Base-by-base conservation (phyloP, 2,888 invertebrate species). In the Dascillus cervinus region DNA sequence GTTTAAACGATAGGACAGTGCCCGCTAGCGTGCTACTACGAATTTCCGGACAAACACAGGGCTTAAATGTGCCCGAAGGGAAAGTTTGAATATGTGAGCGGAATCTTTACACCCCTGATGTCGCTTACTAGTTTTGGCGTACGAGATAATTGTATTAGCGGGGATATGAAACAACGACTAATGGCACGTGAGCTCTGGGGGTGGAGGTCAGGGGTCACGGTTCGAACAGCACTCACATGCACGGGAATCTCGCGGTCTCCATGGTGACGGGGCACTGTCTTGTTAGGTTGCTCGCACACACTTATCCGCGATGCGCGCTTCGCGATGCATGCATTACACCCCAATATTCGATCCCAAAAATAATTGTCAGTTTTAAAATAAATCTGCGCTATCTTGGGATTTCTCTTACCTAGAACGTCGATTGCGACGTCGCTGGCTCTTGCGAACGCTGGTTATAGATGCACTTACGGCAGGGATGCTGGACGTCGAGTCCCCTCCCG, bases 401-500 rank as follows among this genome's bases (percentile, higher is more conserved):
- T 41, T 44, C 47, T 50, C 47, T 50, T 49, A 49, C 49, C 49
- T 49, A 44, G 34, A 43, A 41, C 44, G 43, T 44, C 35, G 39
- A 36, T 40, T 35, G 40, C 38, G 38, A 40, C 44, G 38, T 40
- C 39, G 39, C 37, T 40, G 41, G 44, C 41, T 44, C 41, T 41
- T 39, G 42, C 42, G 35, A 41, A 46, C 42, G 46, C 39, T 43
- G 44, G 44, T 43, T 49, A 43, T 49, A 49, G 47, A 43, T 46
- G 47, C 46, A 49, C 46, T 49, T 47, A 44, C 43, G 38, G 43
- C 40, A 47, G 46, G 51, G 50, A 49, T 50, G 49, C 41, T 47
- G 46, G 46, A 43, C 47, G 48, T 44, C 49, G 46, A 43, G 46
- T 52, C 47, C 49, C 52, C 50, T 39, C 47, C 46, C 40, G 44